Evolutionary conservation across 2,797 vertebrate species (phyloP).

Genomic region (Enteromius argenteus): DNA sequence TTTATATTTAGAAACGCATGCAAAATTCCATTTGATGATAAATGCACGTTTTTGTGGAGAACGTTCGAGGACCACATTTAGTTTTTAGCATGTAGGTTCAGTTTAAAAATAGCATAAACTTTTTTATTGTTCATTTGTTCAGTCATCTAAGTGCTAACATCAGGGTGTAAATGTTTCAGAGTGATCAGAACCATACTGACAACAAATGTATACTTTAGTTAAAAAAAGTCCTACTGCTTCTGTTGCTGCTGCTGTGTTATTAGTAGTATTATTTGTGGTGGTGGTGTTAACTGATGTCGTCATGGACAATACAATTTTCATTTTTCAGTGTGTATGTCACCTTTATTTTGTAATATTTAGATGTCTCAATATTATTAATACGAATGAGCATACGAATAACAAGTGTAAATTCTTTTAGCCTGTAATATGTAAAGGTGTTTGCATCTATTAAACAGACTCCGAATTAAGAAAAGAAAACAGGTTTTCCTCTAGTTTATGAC

Average conservation of each 20-base stretch:
- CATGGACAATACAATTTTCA: not conserved
- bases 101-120: not conserved
- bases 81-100: not conserved
- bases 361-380: not conserved
- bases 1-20: not conserved
- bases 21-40: too few species aligned
- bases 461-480: not conserved
- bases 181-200: not conserved
- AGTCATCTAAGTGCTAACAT: too few species aligned
- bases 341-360: not conserved
- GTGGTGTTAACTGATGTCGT: not conserved
- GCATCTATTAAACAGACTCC: not conserved
- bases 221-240: not conserved
- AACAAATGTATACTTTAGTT: not conserved
- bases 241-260: slow-evolving; percentile 11
- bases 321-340: not conserved
- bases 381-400: slow-evolving; percentile 1
- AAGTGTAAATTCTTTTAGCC: not conserved
- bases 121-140: not conserved
- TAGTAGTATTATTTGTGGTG: slow-evolving; percentile 29
- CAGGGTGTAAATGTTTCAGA: not conserved
- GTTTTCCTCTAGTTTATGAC: not conserved
- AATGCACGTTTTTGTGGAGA: not conserved
- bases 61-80: not conserved
- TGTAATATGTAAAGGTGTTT: not conserved